phyloP scores from a whole-genome alignment of 2,888 invertebrate genomes.

The Eupithecia subfuscata region DNA sequence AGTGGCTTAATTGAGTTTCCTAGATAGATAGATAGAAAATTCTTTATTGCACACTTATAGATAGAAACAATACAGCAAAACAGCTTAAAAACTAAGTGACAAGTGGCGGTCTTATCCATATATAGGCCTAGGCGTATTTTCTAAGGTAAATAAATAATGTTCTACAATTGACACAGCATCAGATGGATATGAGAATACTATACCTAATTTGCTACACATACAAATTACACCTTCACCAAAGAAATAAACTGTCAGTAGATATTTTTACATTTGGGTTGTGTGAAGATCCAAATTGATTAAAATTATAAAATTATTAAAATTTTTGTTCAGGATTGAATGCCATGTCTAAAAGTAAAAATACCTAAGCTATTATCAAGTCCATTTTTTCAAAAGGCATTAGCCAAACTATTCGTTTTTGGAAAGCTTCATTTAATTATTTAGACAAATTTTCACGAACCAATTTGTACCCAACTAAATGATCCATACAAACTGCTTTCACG shows the following conservation, averaged over 20 bases:
- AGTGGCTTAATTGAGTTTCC: background rate
- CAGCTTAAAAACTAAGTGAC: too few relatives aligned
- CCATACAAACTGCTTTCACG: slow-evolving; percentile 6
- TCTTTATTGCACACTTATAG: too few relatives aligned
- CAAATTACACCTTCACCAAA: background rate
- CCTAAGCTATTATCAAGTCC: too few relatives aligned
- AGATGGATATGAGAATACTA: too few relatives aligned
- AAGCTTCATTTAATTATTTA: background rate
- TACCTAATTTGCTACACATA: background rate
- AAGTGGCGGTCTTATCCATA: too few relatives aligned
- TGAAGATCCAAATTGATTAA: background rate
- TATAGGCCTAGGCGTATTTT: background rate
- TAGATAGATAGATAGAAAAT: too few relatives aligned
- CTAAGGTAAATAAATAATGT: too few relatives aligned
- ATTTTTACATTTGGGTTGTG: background rate
- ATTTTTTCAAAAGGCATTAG: background rate
- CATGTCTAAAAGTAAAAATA: too few relatives aligned
- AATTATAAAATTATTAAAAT: too few relatives aligned
- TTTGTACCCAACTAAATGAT: slow-evolving; percentile 10
- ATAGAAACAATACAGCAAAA: too few relatives aligned
- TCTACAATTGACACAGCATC: too few relatives aligned
- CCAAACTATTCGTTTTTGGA: background rate
- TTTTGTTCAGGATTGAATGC: too few relatives aligned
- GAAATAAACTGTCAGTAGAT: background rate
- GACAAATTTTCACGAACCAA: background rate